Evolutionary conservation across 2,888 invertebrate species (phyloP), one percentile per base, ranked within the genome.

Genomic region (Ommatoiulus sabulosus): DNA sequence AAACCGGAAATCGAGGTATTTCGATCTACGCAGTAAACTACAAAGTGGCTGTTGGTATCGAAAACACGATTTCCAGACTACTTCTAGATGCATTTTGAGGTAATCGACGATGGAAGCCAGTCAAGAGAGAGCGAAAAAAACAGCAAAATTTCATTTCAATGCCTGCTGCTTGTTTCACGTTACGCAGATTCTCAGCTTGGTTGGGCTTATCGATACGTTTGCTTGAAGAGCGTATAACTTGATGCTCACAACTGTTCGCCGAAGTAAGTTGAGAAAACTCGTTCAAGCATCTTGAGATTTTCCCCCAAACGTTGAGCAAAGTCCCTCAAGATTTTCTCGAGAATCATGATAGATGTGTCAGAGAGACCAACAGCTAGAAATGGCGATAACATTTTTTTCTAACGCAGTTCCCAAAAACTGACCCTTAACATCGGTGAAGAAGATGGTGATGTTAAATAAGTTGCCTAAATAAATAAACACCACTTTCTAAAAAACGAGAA

Each of bases 21-120:
- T 24, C 20, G 20, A 80, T 35, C 35, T 35, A 15, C 80, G 35
- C 24, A 35, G 80, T 24, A 80, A 80, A 43, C 80, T 80, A 43
- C 35, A 12, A 15, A 80, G 80, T 80, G 80, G 35, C 15, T 80
- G 80, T 80, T 80, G 24, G 35, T n/a, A 24, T 72, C 10, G 24
- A 24, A 72, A 72, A 24, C 72, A 24, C 72, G n/a, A 72, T 72
- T 72, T 24, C 20, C 72, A 72, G 72, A 24, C 24, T n/a, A n/a
- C 24, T 72, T 72, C 72, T 80, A 35, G 80, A 24, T 12, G 80
- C 35, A 12, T 80, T 35, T 80, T 80, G 15, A 4, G 80, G 35
- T 80, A 72, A 80, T 80, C 35, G 80, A 80, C 80, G 35, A 35
- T 80, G 5, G 80, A 80, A 80, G 43, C 80, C 10, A 80, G 80